Evolutionary conservation across 2,113 vertebrate species (phyloP), one percentile per base, ranked within the genome.

Genomic region (Antennarius striatus): DNA sequence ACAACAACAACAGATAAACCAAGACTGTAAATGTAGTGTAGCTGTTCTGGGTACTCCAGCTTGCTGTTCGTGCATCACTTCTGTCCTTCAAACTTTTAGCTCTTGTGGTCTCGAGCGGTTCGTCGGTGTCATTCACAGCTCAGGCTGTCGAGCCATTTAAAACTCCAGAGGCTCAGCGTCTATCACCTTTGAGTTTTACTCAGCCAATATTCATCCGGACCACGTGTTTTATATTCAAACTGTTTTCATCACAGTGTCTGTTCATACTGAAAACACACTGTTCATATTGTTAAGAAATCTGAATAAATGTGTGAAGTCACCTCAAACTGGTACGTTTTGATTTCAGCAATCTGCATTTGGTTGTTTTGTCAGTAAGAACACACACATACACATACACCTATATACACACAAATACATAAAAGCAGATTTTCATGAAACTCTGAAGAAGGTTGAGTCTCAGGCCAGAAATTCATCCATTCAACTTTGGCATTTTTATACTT

Each of bases 171-270:
- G 40, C 51, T 60, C 16, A 6, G 6, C 14, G 81, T 88, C 85
- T 86, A 10, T 80, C 86, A 72, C 81, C 79, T 86, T 28, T 71
- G 63, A 79, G 77, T 64, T 74, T 73, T 16, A 77, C 65, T 76
- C 71, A 59, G 51, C n/a, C 62, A 1, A 79, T 63, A 68, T 43
- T 59, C 40, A 43, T 56, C 57, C 32, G 39, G 62, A 12, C 54
- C 67, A 54, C 16, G 49, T 63, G 63, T 52, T 43, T 63, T 4
- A 15, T 61, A 22, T 22, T 22, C 22, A 22, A 22, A 22, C 22
- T 22, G 22, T 22, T 22, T 22, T 22, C 22, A 14, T 63, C 53
- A 36, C 13, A n/a, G 50, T 0, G 39, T 22, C 58, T 30, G 46
- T 40, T 6, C 22, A 22, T 22, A 17, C 36, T 49, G 22, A 7